Evolutionary conservation across 2,113 vertebrate genomes (phyloP).

Genomic region (Campylomormyrus numenius): DNA sequence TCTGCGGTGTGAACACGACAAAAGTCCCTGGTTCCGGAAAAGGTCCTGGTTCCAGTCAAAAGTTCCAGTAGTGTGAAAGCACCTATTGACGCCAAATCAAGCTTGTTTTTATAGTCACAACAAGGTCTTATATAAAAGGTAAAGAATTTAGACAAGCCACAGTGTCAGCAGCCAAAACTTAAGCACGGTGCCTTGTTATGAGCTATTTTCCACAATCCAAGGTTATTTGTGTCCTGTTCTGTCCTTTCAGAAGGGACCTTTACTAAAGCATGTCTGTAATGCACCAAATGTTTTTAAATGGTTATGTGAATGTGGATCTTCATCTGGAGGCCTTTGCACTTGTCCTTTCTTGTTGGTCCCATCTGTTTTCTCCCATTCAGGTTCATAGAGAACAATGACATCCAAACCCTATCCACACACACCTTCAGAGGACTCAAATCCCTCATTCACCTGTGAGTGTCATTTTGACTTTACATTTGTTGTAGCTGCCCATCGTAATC

Average conservation of each 20-base stretch:
- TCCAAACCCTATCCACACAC: conserved; percentile 83
- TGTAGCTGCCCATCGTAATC: too few relatives aligned
- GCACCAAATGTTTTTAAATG: background rate
- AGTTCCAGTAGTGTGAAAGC: background rate
- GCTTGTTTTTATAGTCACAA: background rate
- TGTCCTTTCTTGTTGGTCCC: background rate
- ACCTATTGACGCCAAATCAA: background rate
- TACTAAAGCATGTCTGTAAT: background rate
- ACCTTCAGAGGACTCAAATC: conserved; percentile 90
- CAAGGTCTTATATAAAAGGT: background rate
- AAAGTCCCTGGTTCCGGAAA: background rate
- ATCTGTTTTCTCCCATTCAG: conserved; percentile 55
- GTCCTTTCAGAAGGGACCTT: background rate
- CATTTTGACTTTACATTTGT: background rate
- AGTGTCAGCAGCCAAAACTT: background rate
- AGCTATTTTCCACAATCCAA: background rate
- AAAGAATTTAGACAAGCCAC: background rate
- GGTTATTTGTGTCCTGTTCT: background rate
- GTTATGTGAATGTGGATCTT: background rate
- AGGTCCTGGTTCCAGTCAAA: background rate
- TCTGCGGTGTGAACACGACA: background rate
- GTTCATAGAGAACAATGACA: conserved; percentile 98
- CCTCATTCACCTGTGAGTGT: conserved; percentile 94
- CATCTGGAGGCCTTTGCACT: background rate
- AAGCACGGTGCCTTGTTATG: background rate